A percentile compares a stretch with the other conserved stretches of the same genome.
Conservation (phyloP, 2,888 invertebrate genomes). For the Thecophora atra region DNA sequence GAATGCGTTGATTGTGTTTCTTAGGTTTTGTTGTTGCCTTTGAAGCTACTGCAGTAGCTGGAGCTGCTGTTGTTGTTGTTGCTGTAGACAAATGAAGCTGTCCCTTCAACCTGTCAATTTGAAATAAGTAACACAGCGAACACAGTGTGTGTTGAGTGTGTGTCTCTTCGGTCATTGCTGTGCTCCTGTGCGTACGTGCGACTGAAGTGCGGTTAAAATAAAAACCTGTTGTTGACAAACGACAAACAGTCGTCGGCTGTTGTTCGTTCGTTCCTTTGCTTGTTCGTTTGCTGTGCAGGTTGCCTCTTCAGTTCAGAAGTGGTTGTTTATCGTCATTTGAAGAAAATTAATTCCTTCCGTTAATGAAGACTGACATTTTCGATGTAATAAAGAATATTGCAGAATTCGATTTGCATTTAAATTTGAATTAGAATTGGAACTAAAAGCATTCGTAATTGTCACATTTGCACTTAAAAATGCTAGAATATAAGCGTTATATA, state of each 20-base stretch:
- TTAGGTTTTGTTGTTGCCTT: not conserved
- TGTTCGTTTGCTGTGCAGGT: not conserved
- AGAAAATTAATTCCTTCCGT: not conserved
- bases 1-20: not conserved
- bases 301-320: constrained; percentile 19
- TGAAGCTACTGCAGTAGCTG: not conserved
- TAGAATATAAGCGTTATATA: too few species aligned
- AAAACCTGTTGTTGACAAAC: constrained; percentile 17
- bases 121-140: constrained; percentile 14
- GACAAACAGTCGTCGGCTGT: not conserved
- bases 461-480: too few species aligned
- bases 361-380: too few species aligned
- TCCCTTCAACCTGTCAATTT: constrained; percentile 58
- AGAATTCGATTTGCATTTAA: not conserved
- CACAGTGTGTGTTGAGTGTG: constrained; percentile 28
- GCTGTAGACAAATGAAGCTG: constrained; percentile 51
- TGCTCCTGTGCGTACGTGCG: not conserved
- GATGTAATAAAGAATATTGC: too few species aligned
- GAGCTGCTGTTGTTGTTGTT: not conserved
- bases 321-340: constrained; percentile 27
- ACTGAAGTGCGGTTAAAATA: constrained; percentile 1
- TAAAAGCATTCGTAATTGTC: too few species aligned
- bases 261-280: constrained; percentile 42
- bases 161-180: constrained; percentile 39
- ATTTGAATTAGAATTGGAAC: not conserved